Conservation (phyloP, 2,113 vertebrate genomes). For the Anser brachyrhynchus region DNA sequence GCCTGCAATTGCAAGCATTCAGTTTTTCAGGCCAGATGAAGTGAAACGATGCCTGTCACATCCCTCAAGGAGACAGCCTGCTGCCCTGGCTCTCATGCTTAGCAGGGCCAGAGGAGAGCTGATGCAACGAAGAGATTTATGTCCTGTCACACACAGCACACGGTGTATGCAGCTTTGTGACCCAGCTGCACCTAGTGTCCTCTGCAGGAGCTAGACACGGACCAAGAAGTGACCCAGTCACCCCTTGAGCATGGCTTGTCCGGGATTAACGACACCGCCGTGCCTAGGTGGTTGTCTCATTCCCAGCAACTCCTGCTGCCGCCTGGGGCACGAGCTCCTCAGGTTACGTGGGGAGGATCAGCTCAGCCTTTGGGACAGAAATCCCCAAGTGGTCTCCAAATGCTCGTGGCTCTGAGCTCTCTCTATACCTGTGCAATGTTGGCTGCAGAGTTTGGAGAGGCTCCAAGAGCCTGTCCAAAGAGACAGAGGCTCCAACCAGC, state of each 20-base stretch:
- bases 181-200: background rate
- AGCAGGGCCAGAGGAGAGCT: background rate
- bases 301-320: background rate
- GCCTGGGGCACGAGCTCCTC: background rate
- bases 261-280: background rate
- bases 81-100: background rate
- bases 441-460: background rate
- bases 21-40: background rate
- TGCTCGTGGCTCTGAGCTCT: background rate
- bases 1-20: background rate
- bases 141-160: background rate
- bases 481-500: background rate
- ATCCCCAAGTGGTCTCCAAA: background rate
- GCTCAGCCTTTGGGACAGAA: background rate
- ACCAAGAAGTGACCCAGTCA: background rate
- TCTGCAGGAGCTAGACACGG: background rate
- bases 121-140: constrained; percentile 7
- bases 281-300: background rate
- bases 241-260: background rate
- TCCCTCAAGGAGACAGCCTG: background rate
- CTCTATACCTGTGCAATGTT: rapidly evolving
- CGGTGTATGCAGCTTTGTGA: background rate
- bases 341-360: rapidly evolving
- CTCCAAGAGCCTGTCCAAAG: too few relatives aligned
- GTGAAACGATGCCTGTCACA: background rate